Evolutionary conservation across 2,113 vertebrate species (phyloP).

Genomic region (Oncorhynchus mykiss): DNA sequence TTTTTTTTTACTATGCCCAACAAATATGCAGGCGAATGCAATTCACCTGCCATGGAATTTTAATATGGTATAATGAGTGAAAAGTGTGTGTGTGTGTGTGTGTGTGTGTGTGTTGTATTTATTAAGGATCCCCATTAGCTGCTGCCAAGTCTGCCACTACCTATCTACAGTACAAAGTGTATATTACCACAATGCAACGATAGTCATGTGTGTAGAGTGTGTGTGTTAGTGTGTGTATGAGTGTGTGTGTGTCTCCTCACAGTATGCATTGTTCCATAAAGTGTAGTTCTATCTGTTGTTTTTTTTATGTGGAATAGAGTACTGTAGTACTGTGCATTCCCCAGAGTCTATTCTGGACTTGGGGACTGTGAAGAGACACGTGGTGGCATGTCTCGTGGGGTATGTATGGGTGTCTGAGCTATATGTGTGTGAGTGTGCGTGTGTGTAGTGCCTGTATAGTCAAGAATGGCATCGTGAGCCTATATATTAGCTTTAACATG

Average conservation of each 20-base stretch:
- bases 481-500: background rate
- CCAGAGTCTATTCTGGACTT: too few species aligned
- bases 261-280: too few species aligned
- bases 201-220: background rate
- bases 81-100: background rate
- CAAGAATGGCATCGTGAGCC: background rate
- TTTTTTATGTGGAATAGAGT: too few species aligned
- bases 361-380: too few species aligned
- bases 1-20: constrained; percentile 32
- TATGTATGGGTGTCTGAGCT: constrained; percentile 1
- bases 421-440: background rate
- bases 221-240: background rate
- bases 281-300: too few species aligned
- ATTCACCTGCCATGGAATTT: constrained; percentile 19
- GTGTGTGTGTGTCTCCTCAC: constrained; percentile 3
- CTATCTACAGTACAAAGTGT: too few species aligned
- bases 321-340: too few species aligned
- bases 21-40: constrained; percentile 30
- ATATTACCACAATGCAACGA: too few species aligned
- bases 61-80: constrained; percentile 35
- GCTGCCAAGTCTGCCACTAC: too few species aligned
- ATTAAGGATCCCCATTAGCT: too few species aligned
- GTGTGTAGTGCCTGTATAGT: background rate
- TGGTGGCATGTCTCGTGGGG: too few species aligned
- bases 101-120: constrained; percentile 5